Conservation (phyloP, 2,113 vertebrate species). For the Rhodinocichla rosea region DNA sequence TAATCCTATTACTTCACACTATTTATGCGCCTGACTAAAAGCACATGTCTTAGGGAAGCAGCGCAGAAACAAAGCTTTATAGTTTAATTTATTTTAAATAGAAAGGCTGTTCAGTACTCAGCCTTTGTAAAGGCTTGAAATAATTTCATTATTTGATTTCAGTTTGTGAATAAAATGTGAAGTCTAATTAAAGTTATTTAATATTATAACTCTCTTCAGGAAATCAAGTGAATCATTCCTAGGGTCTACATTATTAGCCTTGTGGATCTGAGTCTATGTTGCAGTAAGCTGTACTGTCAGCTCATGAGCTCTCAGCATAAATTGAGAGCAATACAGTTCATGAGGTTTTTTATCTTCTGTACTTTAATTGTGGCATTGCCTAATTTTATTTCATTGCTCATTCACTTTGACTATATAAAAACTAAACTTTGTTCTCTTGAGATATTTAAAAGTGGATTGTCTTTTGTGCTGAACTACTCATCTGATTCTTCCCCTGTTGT, state of each 20-base stretch:
- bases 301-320: background rate
- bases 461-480: background rate
- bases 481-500: background rate
- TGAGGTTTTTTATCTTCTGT: background rate
- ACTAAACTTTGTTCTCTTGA: background rate
- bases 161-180: background rate
- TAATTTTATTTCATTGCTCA: background rate
- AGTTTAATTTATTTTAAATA: conserved; percentile 44
- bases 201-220: background rate
- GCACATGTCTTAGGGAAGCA: background rate
- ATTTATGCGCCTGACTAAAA: background rate
- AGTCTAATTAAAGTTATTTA: conserved; percentile 45
- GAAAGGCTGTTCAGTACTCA: background rate
- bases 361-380: background rate
- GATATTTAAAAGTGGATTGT: background rate
- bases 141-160: conserved; percentile 26
- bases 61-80: conserved; percentile 8
- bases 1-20: conserved; percentile 33
- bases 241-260: background rate
- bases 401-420: background rate
- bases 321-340: background rate
- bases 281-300: background rate
- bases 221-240: background rate
- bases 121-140: conserved; percentile 17
- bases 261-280: background rate